phyloP scores from a whole-genome alignment of 2,113 vertebrate species.

The Nesogale talazaci region DNA sequence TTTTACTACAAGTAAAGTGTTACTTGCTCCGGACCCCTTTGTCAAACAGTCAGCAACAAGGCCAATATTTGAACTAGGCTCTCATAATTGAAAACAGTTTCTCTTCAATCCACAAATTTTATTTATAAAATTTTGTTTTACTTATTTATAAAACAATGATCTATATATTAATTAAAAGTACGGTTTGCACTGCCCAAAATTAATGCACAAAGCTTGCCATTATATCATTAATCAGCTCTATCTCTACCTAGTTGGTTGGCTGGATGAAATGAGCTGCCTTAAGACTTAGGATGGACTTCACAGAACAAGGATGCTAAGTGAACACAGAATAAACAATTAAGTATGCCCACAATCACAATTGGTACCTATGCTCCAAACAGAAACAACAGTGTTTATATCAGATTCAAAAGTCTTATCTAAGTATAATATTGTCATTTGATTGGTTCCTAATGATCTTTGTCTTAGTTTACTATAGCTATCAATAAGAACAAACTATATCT shows the following conservation, averaged over 20 bases:
- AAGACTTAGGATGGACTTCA: background rate
- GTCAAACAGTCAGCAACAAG: background rate
- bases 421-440: background rate
- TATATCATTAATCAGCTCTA: background rate
- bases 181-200: conserved; percentile 19
- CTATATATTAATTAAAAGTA: conserved; percentile 8
- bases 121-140: background rate
- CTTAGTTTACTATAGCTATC: conserved; percentile 29
- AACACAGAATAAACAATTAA: background rate
- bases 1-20: conserved; percentile 36
- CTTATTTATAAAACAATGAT: background rate
- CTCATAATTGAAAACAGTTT: conserved; percentile 37
- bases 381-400: background rate
- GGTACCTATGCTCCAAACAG: background rate
- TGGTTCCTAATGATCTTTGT: background rate
- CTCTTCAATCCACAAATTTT: conserved; percentile 16
- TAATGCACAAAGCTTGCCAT: conserved; percentile 1
- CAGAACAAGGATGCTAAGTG: background rate
- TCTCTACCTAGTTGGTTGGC: background rate
- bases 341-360: background rate
- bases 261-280: background rate
- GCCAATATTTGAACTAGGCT: conserved; percentile 21
- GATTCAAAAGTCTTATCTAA: background rate
- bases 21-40: background rate
- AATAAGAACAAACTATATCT: conserved; percentile 15